These are phyloP conservation scores for Tamandua tetradactyla DNA, from an alignment of 2,797 vertebrate species.

Conservation along the genomic window DNA sequence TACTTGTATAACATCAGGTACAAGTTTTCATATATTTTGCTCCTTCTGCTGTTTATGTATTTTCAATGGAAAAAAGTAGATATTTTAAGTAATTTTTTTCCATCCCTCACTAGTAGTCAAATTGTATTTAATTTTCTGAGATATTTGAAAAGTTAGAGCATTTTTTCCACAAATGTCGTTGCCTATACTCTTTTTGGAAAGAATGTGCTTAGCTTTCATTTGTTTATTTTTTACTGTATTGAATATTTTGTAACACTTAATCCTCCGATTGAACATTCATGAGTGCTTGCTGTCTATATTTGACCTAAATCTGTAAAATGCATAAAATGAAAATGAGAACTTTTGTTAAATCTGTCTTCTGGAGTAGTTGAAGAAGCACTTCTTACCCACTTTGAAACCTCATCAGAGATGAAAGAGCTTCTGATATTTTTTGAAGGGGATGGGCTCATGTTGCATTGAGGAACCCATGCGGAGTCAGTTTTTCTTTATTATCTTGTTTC, in stretches of 20 bases:
- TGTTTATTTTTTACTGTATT: neutral
- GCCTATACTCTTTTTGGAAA: neutral
- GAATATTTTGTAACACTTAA: neutral
- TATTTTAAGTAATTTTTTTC: neutral
- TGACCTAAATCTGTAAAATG: neutral
- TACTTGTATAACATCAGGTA: neutral
- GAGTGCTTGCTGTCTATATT: neutral
- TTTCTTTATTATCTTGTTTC: neutral
- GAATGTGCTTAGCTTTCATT: conserved; percentile 30
- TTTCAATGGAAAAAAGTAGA: neutral
- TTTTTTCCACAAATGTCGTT: conserved; percentile 13
- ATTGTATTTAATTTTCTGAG: conserved; percentile 49
- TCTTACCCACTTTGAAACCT: neutral
- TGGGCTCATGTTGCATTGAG: neutral
- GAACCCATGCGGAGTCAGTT: neutral
- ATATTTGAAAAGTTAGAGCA: conserved; percentile 42
- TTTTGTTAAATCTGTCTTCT: neutral
- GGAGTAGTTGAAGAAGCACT: neutral
- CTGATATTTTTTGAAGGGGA: neutral
- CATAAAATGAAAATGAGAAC: neutral
- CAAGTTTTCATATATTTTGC: conserved; percentile 10
- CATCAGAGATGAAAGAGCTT: neutral
- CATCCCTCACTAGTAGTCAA: neutral
- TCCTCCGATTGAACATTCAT: neutral
- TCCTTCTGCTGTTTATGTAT: neutral